Evolutionary conservation across 37 sponge, comb jelly and placozoan genomes (phyloP).

Genomic region (Halichondria panicea): DNA sequence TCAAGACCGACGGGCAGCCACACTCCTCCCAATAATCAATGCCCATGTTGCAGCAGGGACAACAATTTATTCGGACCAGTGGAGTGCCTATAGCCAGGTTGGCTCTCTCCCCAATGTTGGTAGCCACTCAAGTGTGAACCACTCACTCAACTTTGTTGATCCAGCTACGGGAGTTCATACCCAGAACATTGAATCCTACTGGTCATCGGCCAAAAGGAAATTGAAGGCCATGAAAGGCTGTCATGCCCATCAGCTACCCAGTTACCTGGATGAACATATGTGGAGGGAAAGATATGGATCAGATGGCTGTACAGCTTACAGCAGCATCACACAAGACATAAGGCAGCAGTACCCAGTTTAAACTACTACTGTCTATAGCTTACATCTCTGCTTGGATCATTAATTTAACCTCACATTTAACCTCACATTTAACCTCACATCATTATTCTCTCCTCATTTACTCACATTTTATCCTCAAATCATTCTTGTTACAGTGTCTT

Average conservation of each 20-base stretch:
- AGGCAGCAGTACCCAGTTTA: too few relatives aligned
- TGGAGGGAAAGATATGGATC: constrained; percentile 59
- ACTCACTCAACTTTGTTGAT: constrained; percentile 55
- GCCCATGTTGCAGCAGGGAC: constrained; percentile 45
- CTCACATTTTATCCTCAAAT: too few relatives aligned
- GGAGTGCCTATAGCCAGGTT: constrained; percentile 52
- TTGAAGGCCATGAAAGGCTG: constrained; percentile 65
- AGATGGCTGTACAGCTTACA: background rate
- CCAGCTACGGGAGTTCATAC: constrained; percentile 70
- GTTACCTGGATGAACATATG: constrained; percentile 77
- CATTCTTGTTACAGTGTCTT: too few relatives aligned
- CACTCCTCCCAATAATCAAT: constrained; percentile 69
- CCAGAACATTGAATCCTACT: constrained; percentile 63
- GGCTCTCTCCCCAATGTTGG: constrained; percentile 28
- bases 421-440: too few relatives aligned
- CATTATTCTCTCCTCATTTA: too few relatives aligned
- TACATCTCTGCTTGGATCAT: too few relatives aligned
- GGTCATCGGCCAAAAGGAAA: constrained; percentile 56
- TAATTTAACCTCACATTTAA: too few relatives aligned
- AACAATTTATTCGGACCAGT: constrained; percentile 55
- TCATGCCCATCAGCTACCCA: constrained; percentile 39
- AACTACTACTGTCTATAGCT: too few relatives aligned
- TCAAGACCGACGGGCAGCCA: constrained; percentile 43
- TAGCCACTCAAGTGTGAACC: constrained; percentile 60
- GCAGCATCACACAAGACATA: constrained; percentile 17